phyloP scores from a whole-genome alignment of 1,140 invertebrate species.

The Sarcophaga bullata region DNA sequence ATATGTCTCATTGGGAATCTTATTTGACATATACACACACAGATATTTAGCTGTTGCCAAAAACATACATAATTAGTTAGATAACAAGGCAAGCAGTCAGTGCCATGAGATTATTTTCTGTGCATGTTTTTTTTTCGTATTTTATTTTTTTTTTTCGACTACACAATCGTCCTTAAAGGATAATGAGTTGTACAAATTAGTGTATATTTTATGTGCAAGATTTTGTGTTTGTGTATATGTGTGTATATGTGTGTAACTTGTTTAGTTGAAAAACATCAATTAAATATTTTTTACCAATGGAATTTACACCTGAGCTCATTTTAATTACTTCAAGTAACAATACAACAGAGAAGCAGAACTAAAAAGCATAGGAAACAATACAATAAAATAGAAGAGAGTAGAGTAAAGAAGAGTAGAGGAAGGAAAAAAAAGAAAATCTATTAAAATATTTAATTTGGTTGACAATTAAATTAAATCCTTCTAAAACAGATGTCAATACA shows the following conservation, averaged over 20 bases:
- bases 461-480: slow-evolving; percentile 36
- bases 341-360: too few species aligned
- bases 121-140: not conserved
- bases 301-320: slow-evolving; percentile 43
- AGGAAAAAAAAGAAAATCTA: not conserved
- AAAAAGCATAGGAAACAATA: too few species aligned
- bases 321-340: slow-evolving; percentile 28
- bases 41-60: slow-evolving; percentile 8
- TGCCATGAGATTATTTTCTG: not conserved
- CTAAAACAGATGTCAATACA: slow-evolving; percentile 26
- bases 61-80: slow-evolving; percentile 37
- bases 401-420: not conserved
- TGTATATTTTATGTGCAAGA: not conserved
- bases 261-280: slow-evolving; percentile 24
- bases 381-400: too few species aligned
- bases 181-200: not conserved
- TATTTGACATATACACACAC: not conserved
- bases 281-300: slow-evolving; percentile 37
- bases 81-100: not conserved
- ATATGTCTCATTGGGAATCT: slow-evolving; percentile 34
- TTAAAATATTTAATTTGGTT: slow-evolving; percentile 18
- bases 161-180: slow-evolving; percentile 2
- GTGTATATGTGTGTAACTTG: not conserved
- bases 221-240: not conserved
- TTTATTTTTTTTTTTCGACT: not conserved